Conservation (phyloP, 92 coral and sea anemone species). For the Plumapathes pennacea region DNA sequence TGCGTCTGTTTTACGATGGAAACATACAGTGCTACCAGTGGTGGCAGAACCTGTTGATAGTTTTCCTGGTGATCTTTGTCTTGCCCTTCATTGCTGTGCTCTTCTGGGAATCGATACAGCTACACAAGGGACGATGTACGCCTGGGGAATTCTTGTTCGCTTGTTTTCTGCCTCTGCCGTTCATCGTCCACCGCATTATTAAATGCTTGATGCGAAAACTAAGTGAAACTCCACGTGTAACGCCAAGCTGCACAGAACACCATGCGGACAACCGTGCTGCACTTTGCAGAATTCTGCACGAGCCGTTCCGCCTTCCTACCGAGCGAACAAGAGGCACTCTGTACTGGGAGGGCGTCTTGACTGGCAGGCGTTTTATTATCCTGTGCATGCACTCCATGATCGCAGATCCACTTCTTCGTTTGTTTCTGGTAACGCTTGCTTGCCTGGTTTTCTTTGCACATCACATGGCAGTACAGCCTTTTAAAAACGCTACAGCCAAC, state of each 20-base stretch:
- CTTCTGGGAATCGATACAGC: conserved; percentile 74
- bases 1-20: conserved; percentile 68
- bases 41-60: conserved; percentile 75
- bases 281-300: conserved; percentile 13
- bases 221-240: not conserved
- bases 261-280: no score
- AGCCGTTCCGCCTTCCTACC: conserved; percentile 34
- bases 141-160: conserved; percentile 49
- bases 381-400: conserved; percentile 31
- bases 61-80: conserved; percentile 34
- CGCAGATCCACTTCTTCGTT: conserved; percentile 38
- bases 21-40: conserved; percentile 57
- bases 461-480: conserved; percentile 40
- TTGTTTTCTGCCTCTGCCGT: conserved; percentile 58
- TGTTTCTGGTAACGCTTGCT: conserved; percentile 35
- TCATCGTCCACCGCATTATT: conserved; percentile 9
- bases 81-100: conserved; percentile 66
- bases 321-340: conserved; percentile 21
- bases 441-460: conserved; percentile 38
- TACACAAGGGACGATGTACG: conserved; percentile 50
- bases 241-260: not conserved
- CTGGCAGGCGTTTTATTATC: conserved; percentile 52
- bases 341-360: conserved; percentile 59
- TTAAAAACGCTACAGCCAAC: conserved; percentile 42
- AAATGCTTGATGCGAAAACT: not conserved